Percentiles rank a stretch among this genome's conserved stretches.
Evolutionary conservation across 2,888 invertebrate genomes (phyloP).

Genomic region (Mechanitis messenoides): DNA sequence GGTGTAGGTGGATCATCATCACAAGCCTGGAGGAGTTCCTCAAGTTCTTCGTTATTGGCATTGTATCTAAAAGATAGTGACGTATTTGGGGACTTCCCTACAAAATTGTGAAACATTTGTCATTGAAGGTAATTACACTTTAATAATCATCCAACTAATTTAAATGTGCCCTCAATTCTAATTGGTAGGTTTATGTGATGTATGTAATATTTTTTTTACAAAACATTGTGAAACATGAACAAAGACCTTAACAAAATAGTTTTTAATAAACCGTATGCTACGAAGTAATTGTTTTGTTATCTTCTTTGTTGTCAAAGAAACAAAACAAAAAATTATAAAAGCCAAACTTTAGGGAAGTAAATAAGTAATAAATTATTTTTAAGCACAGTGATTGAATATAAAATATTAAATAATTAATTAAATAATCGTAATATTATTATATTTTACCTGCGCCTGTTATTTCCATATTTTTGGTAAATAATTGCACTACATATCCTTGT

Average conservation of each 20-base stretch:
- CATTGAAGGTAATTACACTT: conserved; percentile 1
- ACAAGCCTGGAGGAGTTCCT: conserved; percentile 80
- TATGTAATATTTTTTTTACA: background rate
- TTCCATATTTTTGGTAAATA: conserved; percentile 50
- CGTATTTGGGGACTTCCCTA: conserved; percentile 67
- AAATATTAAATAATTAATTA: too few species aligned
- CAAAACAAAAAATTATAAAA: conserved; percentile 26
- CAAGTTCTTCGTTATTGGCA: conserved; percentile 85
- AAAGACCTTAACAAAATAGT: conserved; percentile 17
- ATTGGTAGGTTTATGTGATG: background rate
- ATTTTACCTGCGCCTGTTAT: conserved; percentile 57
- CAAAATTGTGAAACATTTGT: conserved; percentile 29
- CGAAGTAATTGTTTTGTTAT: conserved; percentile 34
- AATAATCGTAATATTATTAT: conserved; percentile 14
- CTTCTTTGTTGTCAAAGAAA: conserved; percentile 57
- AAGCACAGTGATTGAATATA: too few species aligned
- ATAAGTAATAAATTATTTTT: background rate
- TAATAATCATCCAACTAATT: background rate
- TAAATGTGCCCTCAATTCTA: background rate
- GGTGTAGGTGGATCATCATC: conserved; percentile 75
- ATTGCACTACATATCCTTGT: conserved; percentile 25
- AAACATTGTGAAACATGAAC: conserved; percentile 12
- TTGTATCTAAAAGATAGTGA: conserved; percentile 82
- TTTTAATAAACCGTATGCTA: conserved; percentile 13
- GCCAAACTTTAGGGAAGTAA: background rate